phyloP scores from a whole-genome alignment of 2,113 vertebrate species.

The Rattus norvegicus region GRCr8 NC_086025.1:31388001-31388500 shows the following conservation, averaged over 20 bases:
- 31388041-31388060: slow-evolving; percentile 58
- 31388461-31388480: neutral
- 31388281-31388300: slow-evolving; percentile 69
- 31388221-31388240: slow-evolving; percentile 69
- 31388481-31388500: too few species aligned
- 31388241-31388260: slow-evolving; percentile 78
- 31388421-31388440: neutral
- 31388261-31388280: slow-evolving; percentile 77
- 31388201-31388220: slow-evolving; percentile 82
- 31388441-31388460: neutral
- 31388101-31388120: neutral
- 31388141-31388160: slow-evolving; percentile 74
- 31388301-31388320: slow-evolving; percentile 51
- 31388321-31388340: slow-evolving; percentile 56
- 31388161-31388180: slow-evolving; percentile 76
- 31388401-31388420: neutral
- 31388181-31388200: slow-evolving; percentile 83
- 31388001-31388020: too few species aligned
- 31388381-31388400: neutral
- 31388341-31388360: neutral
- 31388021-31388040: neutral
- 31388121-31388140: slow-evolving; percentile 69
- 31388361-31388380: neutral
- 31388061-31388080: slow-evolving; percentile 65
- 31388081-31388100: slow-evolving; percentile 61